Evolutionary conservation across 2,888 invertebrate species (phyloP), one percentile per base, ranked within the genome.

Genomic region (Tiliacea citrago): DNA sequence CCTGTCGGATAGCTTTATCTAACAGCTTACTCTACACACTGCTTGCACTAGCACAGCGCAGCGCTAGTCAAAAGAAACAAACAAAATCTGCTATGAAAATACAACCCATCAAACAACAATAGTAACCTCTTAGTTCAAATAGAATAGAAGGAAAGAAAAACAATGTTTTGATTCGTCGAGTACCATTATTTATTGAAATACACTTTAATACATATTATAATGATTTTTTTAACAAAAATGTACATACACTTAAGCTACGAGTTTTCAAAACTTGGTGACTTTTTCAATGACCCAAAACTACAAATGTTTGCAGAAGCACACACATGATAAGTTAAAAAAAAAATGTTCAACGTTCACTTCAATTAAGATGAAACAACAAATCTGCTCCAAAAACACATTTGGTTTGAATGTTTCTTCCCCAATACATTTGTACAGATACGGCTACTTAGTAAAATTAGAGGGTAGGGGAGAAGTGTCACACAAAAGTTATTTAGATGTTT

Each of bases 401-500:
- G 92, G 91, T 91, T 93, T 90, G 88, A 92, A 93, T 93, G 92
- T 93, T 90, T 90, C 91, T 90, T 93, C 93, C 94, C 93, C 93
- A 92, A 91, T 93, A 93, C 93, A 94, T 94, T 94, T 94, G 94
- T 94, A 92, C 92, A 94, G 95, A 95, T 95, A 95, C 93, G 94
- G 95, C 95, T 96, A 96, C 96, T 96, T 95, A 96, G 95, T 93
- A 92, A 95, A 96, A 96, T 96, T 95, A 95, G 94, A 93, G 95
- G 94, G 94, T 93, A 92, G 94, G 95, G 95, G 95, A 94, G 93
- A 94, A 93, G 90, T 94, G 95, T 95, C 95, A 94, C 95, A 94
- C 95, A 95, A 95, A 96, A 95, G 95, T 96, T 96, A 96, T 96
- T 95, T 96, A 96, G 96, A 96, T 96, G 96, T 96, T 96, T 96